Evolutionary conservation across 2,113 vertebrate genomes (phyloP).

Genomic region (Colistium nudipinnis): DNA sequence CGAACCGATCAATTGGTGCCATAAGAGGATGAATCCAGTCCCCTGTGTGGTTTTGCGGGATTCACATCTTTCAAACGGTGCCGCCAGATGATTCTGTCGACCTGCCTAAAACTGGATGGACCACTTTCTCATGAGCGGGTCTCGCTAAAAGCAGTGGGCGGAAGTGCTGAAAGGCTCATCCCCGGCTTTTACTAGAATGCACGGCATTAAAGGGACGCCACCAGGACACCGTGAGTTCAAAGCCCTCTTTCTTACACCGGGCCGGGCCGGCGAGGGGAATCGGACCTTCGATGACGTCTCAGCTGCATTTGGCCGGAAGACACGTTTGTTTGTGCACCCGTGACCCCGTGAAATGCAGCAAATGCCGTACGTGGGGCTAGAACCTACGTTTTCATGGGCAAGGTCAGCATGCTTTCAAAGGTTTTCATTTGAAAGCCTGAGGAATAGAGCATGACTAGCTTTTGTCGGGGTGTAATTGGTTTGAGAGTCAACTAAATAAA

Average conservation of each 20-base stretch:
- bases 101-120: conserved; percentile 47
- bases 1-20: no score
- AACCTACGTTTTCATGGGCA: not conserved
- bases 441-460: not conserved
- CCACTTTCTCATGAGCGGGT: conserved; percentile 68
- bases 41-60: not conserved
- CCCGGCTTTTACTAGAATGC: conserved; percentile 62
- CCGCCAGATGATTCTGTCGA: conserved; percentile 42
- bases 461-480: conserved; percentile 6
- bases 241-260: conserved; percentile 62
- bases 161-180: conserved; percentile 72
- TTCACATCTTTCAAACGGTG: conserved; percentile 14
- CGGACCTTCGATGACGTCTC: conserved; percentile 66
- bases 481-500: conserved; percentile 27
- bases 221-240: conserved; percentile 68
- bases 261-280: conserved; percentile 65
- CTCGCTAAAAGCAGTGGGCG: conserved; percentile 67
- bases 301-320: conserved; percentile 52
- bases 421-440: conserved; percentile 5
- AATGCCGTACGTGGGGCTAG: no score
- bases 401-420: not conserved
- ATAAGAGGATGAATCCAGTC: not conserved
- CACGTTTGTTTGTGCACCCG: conserved; percentile 54
- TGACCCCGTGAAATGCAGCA: conserved; percentile 44
- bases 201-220: conserved; percentile 67